Conservation (phyloP, 2,113 vertebrate genomes). For the Pseudopipra pipra region DNA sequence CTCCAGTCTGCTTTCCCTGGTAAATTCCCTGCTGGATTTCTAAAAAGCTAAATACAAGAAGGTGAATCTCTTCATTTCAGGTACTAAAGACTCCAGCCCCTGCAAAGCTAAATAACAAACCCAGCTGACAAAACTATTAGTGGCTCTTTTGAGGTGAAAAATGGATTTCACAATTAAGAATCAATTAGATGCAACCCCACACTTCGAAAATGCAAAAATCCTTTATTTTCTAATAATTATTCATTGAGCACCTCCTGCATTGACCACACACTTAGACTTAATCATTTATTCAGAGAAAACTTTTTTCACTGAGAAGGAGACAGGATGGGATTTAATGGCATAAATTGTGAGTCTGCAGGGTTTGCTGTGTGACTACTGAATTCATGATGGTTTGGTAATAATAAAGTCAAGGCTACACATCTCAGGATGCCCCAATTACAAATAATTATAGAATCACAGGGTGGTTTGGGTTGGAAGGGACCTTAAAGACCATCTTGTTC, state of each 20-base stretch:
- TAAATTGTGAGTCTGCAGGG: neutral
- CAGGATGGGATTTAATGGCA: neutral
- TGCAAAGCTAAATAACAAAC: neutral
- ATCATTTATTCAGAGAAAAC: constrained; percentile 31
- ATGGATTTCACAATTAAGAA: constrained; percentile 61
- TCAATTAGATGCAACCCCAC: constrained; percentile 39
- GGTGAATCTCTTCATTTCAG: neutral
- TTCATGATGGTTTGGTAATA: neutral
- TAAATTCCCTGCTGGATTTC: neutral
- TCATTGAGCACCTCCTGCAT: constrained; percentile 37
- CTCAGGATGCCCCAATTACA: neutral
- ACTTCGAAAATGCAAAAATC: constrained; percentile 35
- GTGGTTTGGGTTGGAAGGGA: neutral
- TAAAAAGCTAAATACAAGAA: neutral
- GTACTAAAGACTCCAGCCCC: neutral
- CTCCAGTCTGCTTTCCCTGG: neutral
- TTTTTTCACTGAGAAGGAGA: neutral
- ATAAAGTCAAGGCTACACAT: neutral
- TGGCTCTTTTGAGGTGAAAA: constrained; percentile 29
- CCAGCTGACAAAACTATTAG: neutral
- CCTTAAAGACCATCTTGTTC: neutral
- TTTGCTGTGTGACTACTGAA: neutral
- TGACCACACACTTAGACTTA: constrained; percentile 45
- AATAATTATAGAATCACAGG: neutral
- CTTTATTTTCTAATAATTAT: constrained; percentile 65